phyloP scores from a whole-genome alignment of 2,888 invertebrate genomes.

The Alcis repandata region DNA sequence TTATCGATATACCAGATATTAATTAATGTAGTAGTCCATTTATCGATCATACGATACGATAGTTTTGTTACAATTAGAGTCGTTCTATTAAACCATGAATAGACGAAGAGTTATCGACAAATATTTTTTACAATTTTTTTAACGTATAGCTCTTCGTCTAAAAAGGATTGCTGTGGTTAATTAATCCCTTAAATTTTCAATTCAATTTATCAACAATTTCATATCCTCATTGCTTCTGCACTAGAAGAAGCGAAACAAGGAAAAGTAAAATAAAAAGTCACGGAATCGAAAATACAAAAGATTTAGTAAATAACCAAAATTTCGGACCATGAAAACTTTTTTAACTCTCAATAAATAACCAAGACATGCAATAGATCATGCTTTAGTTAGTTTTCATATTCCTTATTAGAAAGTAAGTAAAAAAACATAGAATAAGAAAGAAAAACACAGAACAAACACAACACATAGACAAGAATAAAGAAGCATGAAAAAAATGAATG shows the following conservation, averaged over 20 bases:
- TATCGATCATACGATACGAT: slow-evolving; percentile 24
- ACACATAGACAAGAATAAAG: slow-evolving; percentile 40
- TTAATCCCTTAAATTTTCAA: slow-evolving; percentile 36
- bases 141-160: slow-evolving; percentile 60
- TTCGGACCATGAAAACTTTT: slow-evolving; percentile 23
- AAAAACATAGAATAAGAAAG: slow-evolving; percentile 47
- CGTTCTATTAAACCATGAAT: slow-evolving; percentile 50
- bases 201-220: slow-evolving; percentile 39
- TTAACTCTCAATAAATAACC: neutral
- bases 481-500: slow-evolving; percentile 54
- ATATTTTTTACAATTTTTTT: neutral
- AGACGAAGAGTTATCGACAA: slow-evolving; percentile 39
- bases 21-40: slow-evolving; percentile 11
- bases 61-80: slow-evolving; percentile 24
- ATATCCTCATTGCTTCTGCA: slow-evolving; percentile 83
- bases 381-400: slow-evolving; percentile 18
- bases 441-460: slow-evolving; percentile 45
- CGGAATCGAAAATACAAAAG: slow-evolving; percentile 47
- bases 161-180: slow-evolving; percentile 83
- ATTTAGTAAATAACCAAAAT: slow-evolving; percentile 38
- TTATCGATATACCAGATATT: slow-evolving; percentile 30
- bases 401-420: slow-evolving; percentile 25
- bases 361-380: neutral
- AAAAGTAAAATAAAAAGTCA: slow-evolving; percentile 49
- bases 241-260: slow-evolving; percentile 71